phyloP scores from a whole-genome alignment of 1,140 invertebrate species.

The Listronotus oregonensis region DNA sequence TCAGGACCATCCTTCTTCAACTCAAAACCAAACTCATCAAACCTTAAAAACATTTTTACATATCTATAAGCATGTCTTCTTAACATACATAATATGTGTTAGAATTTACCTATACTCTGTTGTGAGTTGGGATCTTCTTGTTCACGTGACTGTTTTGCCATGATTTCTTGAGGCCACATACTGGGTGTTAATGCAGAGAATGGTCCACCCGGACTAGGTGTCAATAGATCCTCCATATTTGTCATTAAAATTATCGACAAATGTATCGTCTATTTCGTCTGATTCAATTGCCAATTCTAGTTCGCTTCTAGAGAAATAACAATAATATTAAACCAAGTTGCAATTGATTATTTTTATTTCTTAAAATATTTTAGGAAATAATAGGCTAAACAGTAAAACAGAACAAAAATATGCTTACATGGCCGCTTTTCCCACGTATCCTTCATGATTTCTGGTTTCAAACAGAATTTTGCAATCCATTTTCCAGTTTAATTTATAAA shows the following conservation, averaged over 20 bases:
- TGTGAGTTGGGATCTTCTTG: constrained; percentile 72
- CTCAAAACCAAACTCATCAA: constrained; percentile 98
- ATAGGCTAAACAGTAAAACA: not conserved
- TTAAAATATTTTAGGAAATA: not conserved
- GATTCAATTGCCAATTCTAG: constrained; percentile 80
- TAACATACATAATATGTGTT: not conserved
- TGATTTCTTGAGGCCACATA: constrained; percentile 96
- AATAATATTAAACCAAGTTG: too few relatives aligned
- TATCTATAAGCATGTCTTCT: not conserved
- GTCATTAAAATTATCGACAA: constrained; percentile 65
- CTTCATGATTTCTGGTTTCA: constrained; percentile 80
- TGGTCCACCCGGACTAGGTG: constrained; percentile 76
- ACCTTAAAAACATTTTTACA: constrained; percentile 68
- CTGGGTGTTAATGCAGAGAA: constrained; percentile 92
- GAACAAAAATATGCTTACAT: constrained; percentile 60
- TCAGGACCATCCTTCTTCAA: constrained; percentile 94
- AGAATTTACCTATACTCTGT: constrained; percentile 62
- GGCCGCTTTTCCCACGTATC: constrained; percentile 83
- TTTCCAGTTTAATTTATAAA: constrained; percentile 3
- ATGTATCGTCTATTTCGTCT: constrained; percentile 76
- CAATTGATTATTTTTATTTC: constrained; percentile 6
- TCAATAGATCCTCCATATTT: constrained; percentile 69
- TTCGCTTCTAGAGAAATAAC: constrained; percentile 62
- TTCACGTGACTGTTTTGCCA: constrained; percentile 75
- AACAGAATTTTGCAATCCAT: constrained; percentile 87